Percentiles rank a stretch among this genome's conserved stretches.
phyloP scores from a whole-genome alignment of 2,797 vertebrate genomes.

The Syngnathus acus region DNA sequence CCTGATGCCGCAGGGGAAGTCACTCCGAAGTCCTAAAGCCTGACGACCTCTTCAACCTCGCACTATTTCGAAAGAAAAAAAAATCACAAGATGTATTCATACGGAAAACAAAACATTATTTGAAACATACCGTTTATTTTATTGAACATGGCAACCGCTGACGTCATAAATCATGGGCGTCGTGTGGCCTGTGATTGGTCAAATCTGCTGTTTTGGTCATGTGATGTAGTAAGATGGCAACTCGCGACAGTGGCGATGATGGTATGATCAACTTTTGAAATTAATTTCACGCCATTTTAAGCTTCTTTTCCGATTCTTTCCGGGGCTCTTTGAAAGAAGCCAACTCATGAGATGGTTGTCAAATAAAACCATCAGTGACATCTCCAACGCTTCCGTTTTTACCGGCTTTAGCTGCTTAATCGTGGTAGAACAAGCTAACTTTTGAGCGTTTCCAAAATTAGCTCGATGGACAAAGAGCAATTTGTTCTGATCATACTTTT shows the following conservation, averaged over 20 bases:
- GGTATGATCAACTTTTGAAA: constrained; percentile 23
- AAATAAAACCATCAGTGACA: background rate
- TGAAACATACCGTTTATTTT: too few relatives aligned
- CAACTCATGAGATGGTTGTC: background rate
- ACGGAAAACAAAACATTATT: too few relatives aligned
- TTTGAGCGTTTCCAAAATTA: background rate
- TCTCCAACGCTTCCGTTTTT: background rate
- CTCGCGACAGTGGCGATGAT: background rate
- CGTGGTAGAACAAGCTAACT: background rate
- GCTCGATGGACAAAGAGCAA: background rate
- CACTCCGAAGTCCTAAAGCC: background rate
- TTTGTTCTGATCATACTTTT: too few relatives aligned
- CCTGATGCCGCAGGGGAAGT: background rate
- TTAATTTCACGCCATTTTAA: background rate
- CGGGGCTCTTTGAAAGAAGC: background rate
- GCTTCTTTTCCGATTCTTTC: background rate
- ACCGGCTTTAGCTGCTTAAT: background rate
- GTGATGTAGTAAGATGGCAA: constrained; percentile 36
- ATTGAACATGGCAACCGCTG: background rate
- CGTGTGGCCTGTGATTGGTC: constrained; percentile 34
- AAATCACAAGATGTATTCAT: too few relatives aligned
- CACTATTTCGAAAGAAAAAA: too few relatives aligned
- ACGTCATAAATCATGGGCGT: background rate
- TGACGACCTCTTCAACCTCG: background rate
- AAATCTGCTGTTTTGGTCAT: constrained; percentile 25